Evolutionary conservation across 2,888 invertebrate species (phyloP).

Genomic region (Drosophila yooni): DNA sequence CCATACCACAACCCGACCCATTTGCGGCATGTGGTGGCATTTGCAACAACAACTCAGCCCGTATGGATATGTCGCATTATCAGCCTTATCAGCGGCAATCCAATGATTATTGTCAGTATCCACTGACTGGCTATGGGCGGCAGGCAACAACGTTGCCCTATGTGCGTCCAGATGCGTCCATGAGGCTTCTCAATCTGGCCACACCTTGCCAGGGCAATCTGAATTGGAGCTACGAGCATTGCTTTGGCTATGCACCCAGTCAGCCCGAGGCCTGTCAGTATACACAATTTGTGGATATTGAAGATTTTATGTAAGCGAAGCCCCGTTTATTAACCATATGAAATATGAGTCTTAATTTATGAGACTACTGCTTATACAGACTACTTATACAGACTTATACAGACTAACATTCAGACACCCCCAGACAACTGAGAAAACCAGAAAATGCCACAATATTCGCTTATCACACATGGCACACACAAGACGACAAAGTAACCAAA

Average conservation of each 20-base stretch:
- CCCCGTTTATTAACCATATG: background rate
- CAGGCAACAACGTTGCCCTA: slow-evolving; percentile 11
- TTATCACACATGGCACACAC: slow-evolving; percentile 38
- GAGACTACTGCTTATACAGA: background rate
- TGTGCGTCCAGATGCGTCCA: slow-evolving; percentile 15
- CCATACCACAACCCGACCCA: background rate
- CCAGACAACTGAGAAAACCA: background rate
- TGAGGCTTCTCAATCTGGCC: slow-evolving; percentile 41
- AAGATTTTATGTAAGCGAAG: slow-evolving; percentile 91
- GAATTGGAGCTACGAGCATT: slow-evolving; percentile 88
- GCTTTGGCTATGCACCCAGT: slow-evolving; percentile 87
- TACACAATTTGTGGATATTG: slow-evolving; percentile 89
- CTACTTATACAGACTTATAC: background rate
- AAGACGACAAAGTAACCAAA: slow-evolving; percentile 19
- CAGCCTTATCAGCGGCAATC: slow-evolving; percentile 65
- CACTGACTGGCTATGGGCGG: slow-evolving; percentile 12
- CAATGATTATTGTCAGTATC: slow-evolving; percentile 24
- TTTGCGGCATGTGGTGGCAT: slow-evolving; percentile 1
- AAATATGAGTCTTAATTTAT: background rate
- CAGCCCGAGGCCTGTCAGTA: slow-evolving; percentile 88
- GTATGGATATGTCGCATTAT: slow-evolving; percentile 41
- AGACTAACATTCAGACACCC: background rate
- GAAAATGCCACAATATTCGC: slow-evolving; percentile 33
- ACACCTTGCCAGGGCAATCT: slow-evolving; percentile 86
- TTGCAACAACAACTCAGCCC: slow-evolving; percentile 20